Evolutionary conservation across 2,113 vertebrate species (phyloP).

Genomic region (Strix uralensis): DNA sequence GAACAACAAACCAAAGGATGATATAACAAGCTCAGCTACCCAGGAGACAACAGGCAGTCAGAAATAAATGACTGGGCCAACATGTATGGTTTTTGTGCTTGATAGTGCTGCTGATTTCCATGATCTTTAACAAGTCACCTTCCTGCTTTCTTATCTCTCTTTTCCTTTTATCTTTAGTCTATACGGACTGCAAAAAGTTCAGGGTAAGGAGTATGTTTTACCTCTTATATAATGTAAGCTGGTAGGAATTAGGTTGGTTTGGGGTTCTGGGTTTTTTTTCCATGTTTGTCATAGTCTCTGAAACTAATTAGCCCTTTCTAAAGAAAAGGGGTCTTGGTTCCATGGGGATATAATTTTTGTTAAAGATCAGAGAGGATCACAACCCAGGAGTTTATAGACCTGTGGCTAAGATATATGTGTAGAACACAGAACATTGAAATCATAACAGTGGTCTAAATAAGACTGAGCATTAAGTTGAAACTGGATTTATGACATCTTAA

Average conservation of each 20-base stretch:
- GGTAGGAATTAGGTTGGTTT: background rate
- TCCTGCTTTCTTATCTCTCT: background rate
- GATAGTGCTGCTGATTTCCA: background rate
- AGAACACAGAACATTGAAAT: background rate
- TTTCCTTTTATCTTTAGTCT: background rate
- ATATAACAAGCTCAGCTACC: background rate
- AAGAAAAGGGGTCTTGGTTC: background rate
- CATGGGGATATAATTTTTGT: background rate
- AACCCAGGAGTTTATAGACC: background rate
- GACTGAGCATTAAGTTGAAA: background rate
- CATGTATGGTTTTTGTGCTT: background rate
- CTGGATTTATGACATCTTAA: background rate
- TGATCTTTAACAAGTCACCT: background rate
- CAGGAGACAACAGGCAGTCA: background rate
- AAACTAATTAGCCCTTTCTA: background rate
- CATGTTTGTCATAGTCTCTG: background rate
- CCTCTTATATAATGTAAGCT: background rate
- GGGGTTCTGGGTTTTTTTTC: background rate
- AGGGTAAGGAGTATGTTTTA: background rate
- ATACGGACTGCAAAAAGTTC: background rate
- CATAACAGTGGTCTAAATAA: background rate
- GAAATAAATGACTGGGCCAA: background rate
- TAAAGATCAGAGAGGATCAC: background rate
- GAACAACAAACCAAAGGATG: background rate
- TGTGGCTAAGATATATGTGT: background rate